These are phyloP conservation scores for Gymnorhina tibicen DNA, from an alignment of 2,113 vertebrate species.

Conservation along the genomic window DNA sequence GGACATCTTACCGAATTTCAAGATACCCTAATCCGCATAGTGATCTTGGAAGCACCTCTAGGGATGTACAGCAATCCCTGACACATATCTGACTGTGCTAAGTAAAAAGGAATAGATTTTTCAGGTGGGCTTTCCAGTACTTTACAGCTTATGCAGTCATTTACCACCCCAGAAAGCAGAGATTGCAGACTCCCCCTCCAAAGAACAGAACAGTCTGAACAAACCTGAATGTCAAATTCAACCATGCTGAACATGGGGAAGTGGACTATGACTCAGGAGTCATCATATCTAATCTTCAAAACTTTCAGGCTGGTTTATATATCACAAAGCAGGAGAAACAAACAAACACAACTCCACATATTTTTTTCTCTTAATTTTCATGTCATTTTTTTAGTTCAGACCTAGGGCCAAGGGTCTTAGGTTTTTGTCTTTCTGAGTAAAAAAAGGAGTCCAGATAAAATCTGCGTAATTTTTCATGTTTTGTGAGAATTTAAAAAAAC, in stretches of 20 bases:
- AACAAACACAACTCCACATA: neutral
- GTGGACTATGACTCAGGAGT: neutral
- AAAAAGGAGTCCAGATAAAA: neutral
- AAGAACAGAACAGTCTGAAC: neutral
- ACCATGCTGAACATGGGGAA: neutral
- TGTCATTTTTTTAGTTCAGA: neutral
- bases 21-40: fast-evolving
- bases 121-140: neutral
- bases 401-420: neutral
- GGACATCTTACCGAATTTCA: neutral
- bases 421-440: neutral
- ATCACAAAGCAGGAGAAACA: neutral
- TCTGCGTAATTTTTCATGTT: neutral
- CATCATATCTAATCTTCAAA: neutral
- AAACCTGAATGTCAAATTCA: neutral
- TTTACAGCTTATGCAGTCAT: neutral
- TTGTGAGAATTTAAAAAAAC: neutral
- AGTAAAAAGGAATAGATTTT: neutral
- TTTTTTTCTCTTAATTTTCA: neutral
- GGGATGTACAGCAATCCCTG: neutral
- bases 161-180: neutral
- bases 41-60: neutral
- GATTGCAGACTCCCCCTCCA: neutral
- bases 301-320: neutral
- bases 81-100: neutral